A percentile compares a stretch with the other conserved stretches of the same genome.
phyloP scores from a whole-genome alignment of 2,113 vertebrate genomes.

The Synodontis membranacea region DNA sequence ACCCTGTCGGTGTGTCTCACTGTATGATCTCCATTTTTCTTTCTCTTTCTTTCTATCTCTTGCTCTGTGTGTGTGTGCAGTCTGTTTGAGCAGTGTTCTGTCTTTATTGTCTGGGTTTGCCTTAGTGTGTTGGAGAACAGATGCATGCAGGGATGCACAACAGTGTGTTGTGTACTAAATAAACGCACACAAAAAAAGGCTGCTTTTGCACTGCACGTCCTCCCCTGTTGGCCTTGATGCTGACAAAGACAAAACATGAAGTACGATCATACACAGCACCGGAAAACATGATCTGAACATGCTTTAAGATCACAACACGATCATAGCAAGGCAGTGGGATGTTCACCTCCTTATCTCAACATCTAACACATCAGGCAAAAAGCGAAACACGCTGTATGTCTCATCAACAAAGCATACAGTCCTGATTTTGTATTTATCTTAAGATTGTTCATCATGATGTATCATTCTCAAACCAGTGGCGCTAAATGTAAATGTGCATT shows the following conservation, averaged over 20 bases:
- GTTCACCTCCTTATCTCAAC: constrained; percentile 1
- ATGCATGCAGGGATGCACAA: constrained; percentile 56
- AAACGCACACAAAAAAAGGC: constrained; percentile 48
- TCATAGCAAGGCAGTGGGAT: not conserved
- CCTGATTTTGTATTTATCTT: not conserved
- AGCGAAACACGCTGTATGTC: not conserved
- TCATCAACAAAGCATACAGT: constrained; percentile 8
- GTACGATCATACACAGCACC: constrained; percentile 39
- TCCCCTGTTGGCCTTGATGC: constrained; percentile 13
- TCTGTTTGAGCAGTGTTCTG: constrained; percentile 37
- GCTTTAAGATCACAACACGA: constrained; percentile 31
- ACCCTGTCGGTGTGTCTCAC: constrained; percentile 20
- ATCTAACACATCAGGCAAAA: constrained; percentile 5
- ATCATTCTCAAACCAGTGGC: not conserved
- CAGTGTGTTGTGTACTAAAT: constrained; percentile 33
- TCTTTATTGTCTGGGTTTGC: constrained; percentile 64
- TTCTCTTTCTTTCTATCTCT: constrained; percentile 52
- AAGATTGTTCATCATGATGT: not conserved
- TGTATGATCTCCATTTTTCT: constrained; percentile 34
- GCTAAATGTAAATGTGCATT: not conserved
- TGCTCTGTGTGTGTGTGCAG: constrained; percentile 12
- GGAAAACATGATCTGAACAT: not conserved
- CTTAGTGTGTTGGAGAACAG: constrained; percentile 53
- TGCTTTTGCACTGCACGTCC: constrained; percentile 12
- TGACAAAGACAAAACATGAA: constrained; percentile 17